A percentile compares a stretch with the other conserved stretches of the same genome.
Evolutionary conservation across 2,797 vertebrate genomes (phyloP).

Genomic region (Hemibagrus guttatus): DNA sequence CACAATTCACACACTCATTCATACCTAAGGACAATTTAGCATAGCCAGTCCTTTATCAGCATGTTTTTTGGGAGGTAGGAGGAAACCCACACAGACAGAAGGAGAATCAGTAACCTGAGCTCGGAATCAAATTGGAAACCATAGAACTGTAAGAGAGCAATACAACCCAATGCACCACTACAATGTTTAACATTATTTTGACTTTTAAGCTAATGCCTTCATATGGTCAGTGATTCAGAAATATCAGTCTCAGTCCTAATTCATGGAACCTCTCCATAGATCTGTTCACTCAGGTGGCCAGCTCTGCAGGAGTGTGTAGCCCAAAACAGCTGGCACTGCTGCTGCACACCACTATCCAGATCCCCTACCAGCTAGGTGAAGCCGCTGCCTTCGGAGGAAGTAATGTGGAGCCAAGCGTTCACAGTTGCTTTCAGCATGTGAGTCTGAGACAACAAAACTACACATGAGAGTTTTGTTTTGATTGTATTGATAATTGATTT

Average conservation of each 20-base stretch:
- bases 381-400: slow-evolving; percentile 84
- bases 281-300: slow-evolving; percentile 82
- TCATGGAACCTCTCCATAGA: slow-evolving; percentile 62
- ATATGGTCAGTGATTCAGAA: neutral
- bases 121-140: neutral
- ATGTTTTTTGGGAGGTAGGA: neutral
- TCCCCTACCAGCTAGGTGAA: slow-evolving; percentile 83
- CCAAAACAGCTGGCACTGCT: slow-evolving; percentile 80
- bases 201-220: neutral
- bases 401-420: slow-evolving; percentile 84
- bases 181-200: neutral
- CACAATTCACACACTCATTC: neutral
- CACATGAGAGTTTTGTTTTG: neutral
- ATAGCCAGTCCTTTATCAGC: too few relatives aligned
- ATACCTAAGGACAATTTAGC: neutral
- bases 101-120: slow-evolving; percentile 7
- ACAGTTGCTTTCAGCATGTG: slow-evolving; percentile 85
- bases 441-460: slow-evolving; percentile 6
- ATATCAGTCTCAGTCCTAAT: slow-evolving; percentile 17
- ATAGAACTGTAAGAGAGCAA: neutral
- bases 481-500: neutral
- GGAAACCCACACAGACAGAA: neutral
- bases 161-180: neutral
- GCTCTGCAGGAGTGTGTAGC: slow-evolving; percentile 78
- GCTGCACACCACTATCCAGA: slow-evolving; percentile 82